phyloP scores from a whole-genome alignment of 2,888 invertebrate genomes.

The Conus canariensis region DNA sequence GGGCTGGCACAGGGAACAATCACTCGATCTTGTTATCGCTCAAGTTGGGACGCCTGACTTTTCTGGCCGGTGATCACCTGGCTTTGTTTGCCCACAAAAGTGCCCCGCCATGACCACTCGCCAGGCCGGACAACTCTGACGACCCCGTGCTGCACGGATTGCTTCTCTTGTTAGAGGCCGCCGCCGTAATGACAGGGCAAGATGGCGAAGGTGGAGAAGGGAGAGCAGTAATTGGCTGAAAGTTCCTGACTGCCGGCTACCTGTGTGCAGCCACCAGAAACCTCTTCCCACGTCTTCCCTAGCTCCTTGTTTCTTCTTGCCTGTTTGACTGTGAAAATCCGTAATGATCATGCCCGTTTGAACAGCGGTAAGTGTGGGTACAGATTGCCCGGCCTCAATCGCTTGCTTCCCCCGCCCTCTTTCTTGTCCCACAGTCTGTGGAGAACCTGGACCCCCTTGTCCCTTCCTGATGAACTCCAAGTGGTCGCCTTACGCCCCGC shows the following conservation, averaged over 20 bases:
- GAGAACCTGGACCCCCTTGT: not conserved
- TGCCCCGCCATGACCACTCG: conserved; percentile 26
- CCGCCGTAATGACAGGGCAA: conserved; percentile 42
- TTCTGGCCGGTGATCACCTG: conserved; percentile 11
- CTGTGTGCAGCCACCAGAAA: conserved; percentile 11
- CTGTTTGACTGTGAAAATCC: conserved; percentile 32
- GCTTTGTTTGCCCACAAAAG: conserved; percentile 36
- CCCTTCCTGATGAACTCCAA: not conserved
- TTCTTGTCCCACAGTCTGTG: not conserved
- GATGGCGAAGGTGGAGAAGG: not conserved
- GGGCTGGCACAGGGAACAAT: conserved; percentile 15
- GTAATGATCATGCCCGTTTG: conserved; percentile 32
- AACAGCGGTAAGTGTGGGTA: conserved; percentile 22
- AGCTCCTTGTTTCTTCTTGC: conserved; percentile 19
- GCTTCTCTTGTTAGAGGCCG: conserved; percentile 35
- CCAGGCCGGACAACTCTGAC: conserved; percentile 36
- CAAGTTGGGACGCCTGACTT: conserved; percentile 32
- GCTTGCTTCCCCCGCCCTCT: conserved; percentile 18
- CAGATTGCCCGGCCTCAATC: conserved; percentile 2
- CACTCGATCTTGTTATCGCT: conserved; percentile 14
- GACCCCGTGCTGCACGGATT: conserved; percentile 28
- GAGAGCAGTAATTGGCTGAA: conserved; percentile 33
- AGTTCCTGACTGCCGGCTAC: conserved; percentile 9
- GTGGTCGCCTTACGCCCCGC: conserved; percentile 18
- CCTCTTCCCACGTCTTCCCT: conserved; percentile 20